Percentiles rank a stretch among this genome's conserved stretches.
Conservation (phyloP, 2,113 vertebrate genomes). For the Athene noctua region DNA sequence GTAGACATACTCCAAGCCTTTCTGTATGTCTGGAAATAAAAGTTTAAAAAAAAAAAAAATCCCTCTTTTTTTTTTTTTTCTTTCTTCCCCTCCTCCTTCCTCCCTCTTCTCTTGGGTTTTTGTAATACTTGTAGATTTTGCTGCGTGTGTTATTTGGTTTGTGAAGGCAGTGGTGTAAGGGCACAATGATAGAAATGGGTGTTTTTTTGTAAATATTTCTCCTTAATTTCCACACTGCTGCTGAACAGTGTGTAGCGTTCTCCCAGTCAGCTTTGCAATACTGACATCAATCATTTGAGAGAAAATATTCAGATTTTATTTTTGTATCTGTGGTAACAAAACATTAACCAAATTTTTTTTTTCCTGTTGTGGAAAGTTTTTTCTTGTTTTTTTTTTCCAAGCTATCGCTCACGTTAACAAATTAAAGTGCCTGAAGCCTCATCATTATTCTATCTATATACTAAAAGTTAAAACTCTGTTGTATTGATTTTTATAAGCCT, state of each 20-base stretch:
- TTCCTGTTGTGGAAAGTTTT: conserved; percentile 68
- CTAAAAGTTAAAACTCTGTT: conserved; percentile 84
- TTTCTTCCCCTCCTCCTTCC: neutral
- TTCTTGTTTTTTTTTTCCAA: conserved; percentile 54
- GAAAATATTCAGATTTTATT: conserved; percentile 84
- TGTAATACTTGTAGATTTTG: conserved; percentile 57
- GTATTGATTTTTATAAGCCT: conserved; percentile 92
- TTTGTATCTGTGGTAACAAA: conserved; percentile 87
- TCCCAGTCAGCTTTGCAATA: conserved; percentile 79
- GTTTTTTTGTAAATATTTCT: conserved; percentile 76
- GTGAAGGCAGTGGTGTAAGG: conserved; percentile 71
- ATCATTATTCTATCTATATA: conserved; percentile 86
- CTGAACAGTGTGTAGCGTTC: conserved; percentile 69
- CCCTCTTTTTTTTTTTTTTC: neutral
- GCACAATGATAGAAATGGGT: conserved; percentile 70
- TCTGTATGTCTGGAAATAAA: conserved; percentile 48
- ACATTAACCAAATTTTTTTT: conserved; percentile 75
- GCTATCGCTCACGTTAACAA: conserved; percentile 87
- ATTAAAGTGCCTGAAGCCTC: conserved; percentile 94
- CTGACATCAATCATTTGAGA: conserved; percentile 77
- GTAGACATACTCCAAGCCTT: conserved; percentile 38
- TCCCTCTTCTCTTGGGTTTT: conserved; percentile 25
- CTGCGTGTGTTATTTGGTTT: conserved; percentile 27
- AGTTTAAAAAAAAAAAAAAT: neutral
- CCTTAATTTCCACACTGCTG: conserved; percentile 71